Base-by-base conservation (phyloP, 1,140 invertebrate species). In the Agrypnia vestita region DNA sequence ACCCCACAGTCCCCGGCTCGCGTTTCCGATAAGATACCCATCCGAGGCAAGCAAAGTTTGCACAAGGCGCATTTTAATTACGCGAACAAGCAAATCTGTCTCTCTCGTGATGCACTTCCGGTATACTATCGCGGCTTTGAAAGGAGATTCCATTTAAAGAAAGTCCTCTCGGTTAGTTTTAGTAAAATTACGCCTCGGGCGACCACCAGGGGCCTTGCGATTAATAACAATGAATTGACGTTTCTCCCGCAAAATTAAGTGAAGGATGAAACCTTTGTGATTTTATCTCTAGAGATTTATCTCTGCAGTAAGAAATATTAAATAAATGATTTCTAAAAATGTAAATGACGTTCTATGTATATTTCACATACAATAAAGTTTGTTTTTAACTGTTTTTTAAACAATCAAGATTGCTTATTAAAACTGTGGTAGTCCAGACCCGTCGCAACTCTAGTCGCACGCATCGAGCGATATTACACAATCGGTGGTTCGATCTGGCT, bases 131-230 rank as follows among this genome's bases (percentile, higher is more conserved):
- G 21, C 21, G 17, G 12, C 51, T 21, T 47, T 73, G 55, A 43
- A 80, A 75, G 49, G 43, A 53, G 59, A 75, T 47, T 74, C 47
- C 44, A 80, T 64, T 74, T 80, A 67, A 69, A 80, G 72, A 80
- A 80, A 80, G 49, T 67, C 51, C 61, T 49, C 64, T 35, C 12
- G 17, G 56, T 55, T 61, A 74, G 67, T 80, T 80, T 77, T 77
- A 80, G 77, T 80, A 76, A 43, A 77, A 61, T 80, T 62, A 55
- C 15, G 12, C 61, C 64, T 47, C 46, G 43, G 35, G 53, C 73
- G 44, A 55, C n/a, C 43, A 0, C 53, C 3, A 21, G 25, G 15
- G 46, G 47, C n/a, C 17, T 74, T 21, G 25, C 71, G 21, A 74
- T 56, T 19, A 74, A 74, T 74, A 74, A 74, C 49, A 74, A 74